Base-by-base conservation (phyloP, 2,113 vertebrate genomes). In the Hippolais icterina region DNA sequence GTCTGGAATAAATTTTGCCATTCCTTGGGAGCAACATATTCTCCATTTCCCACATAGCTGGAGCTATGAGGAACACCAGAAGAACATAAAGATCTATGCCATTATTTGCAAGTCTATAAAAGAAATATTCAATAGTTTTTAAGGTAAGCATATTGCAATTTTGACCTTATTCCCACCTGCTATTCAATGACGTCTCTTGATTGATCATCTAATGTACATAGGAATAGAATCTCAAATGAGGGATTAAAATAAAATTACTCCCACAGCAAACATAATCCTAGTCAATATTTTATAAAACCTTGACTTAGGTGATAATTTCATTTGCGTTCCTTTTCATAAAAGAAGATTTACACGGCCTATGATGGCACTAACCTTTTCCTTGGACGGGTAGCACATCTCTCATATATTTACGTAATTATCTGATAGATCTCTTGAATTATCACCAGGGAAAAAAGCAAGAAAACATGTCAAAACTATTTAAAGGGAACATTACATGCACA, bases 181-280 rank as follows among this genome's bases (percentile, higher is more conserved):
- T 83, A 84, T 56, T 90, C 81, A 92, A 78, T 91, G 95, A 78
- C 91, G 95, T 95, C 65, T 92, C 77, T 90, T 96, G 93, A 95
- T 90, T 97, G 95, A 97, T 94, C 82, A 94, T 80, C 63, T 77
- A 72, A 95, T 68, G 91, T 95, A 96, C 96, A 94, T 87, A 97
- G 82, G 82, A 90, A 81, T 39, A 94, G 96, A 96, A 97, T 96
- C 83, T 74, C 94, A 97, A 97, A 97, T 96, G 95, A 97, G 44
- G 44, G 68, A 97, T 97, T 97, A 96, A 97, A 97, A 85, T 89
- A 95, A 97, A 98, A 98, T 97, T 96, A 96, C 94, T 97, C 96
- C 83, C 96, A 90, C 92, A 96, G 92, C 81, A 97, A 96, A 86
- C 47, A 95, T 91, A 97, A 97, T 95, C 82, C 93, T 86, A 94